Evolutionary conservation across 2,797 vertebrate species (phyloP).

Genomic region (Psittacula echo): DNA sequence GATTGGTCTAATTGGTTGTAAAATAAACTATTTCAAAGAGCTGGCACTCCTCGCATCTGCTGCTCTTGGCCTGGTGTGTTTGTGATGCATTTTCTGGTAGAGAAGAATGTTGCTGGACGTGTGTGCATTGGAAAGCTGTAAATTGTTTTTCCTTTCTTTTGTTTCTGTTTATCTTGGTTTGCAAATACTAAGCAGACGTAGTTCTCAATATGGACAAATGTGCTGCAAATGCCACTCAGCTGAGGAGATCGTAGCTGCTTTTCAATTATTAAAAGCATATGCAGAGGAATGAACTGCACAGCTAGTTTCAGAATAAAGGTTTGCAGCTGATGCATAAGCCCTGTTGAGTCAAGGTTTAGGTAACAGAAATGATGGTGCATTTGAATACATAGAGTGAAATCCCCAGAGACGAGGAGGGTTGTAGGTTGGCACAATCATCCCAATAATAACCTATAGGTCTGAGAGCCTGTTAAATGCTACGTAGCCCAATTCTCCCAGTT

Average conservation of each 20-base stretch:
- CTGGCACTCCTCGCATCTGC: conserved; percentile 52
- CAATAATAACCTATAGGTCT: not conserved
- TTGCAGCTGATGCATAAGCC: not conserved
- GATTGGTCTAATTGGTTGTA: conserved; percentile 59
- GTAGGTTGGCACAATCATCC: not conserved
- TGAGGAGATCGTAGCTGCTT: conserved; percentile 37
- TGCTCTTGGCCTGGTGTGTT: conserved; percentile 21
- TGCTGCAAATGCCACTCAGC: conserved; percentile 41
- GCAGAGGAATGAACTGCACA: conserved; percentile 16
- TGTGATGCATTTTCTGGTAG: conserved; percentile 53
- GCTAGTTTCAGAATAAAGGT: conserved; percentile 13
- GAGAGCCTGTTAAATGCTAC: not conserved
- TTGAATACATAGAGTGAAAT: not conserved
- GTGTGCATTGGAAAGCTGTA: conserved; percentile 39
- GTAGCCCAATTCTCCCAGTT: not conserved
- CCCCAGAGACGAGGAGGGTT: not conserved
- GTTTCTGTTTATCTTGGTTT: conserved; percentile 69
- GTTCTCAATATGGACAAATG: conserved; percentile 60
- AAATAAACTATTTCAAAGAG: conserved; percentile 62
- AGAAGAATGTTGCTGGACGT: conserved; percentile 27
- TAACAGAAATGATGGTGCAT: not conserved
- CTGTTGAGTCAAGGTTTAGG: not conserved
- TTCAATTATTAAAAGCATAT: conserved; percentile 60
- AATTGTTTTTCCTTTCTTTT: conserved; percentile 61
- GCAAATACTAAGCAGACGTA: conserved; percentile 50